Evolutionary conservation across 2,113 vertebrate genomes (phyloP), one percentile per base, ranked within the genome.

Genomic region (Centropus bengalensis): DNA sequence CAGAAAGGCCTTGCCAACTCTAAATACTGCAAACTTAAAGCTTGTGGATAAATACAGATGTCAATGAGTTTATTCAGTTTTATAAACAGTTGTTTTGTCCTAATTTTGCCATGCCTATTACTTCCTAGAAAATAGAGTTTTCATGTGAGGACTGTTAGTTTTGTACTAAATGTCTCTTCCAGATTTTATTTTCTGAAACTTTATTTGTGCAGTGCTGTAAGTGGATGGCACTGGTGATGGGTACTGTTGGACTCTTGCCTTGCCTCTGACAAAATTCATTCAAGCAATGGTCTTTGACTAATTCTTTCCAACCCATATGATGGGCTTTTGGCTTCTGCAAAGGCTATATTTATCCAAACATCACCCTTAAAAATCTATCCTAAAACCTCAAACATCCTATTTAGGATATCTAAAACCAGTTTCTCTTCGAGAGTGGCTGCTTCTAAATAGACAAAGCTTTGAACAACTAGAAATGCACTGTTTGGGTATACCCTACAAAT

Each of bases 261-360:
- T 92, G 55, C 79, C 51, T 40, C 36, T 77, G 76, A 56, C 64
- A 85, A 94, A 91, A 90, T 86, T 59, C 26, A 73, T 88, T 88
- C 64, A 92, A 81, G 36, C 23, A 62, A 13, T 62, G 42, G 58
- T 80, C 30, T 86, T 76, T 79, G 63, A 88, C 63, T 64, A 14
- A 10, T 60, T 68, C 49, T 87, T 90, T 88, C 49, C n/a, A 80
- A 68, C 14, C 23, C 40, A 14, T 68, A 30, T 54, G 60, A 62
- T 22, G 22, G 38, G 11, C 15, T 68, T 76, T 56, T 77, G 86
- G 63, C 58, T 93, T 75, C 55, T 82, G 49, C 24, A 58, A 88
- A 80, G 49, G 67, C 75, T 85, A 56, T 78, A 40, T 71, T 96
- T 88, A 38, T 45, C 47, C 52, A 60, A 92, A 88, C 8, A 60